Conservation (phyloP, 2,113 vertebrate genomes). For the Hippocampus zosterae region DNA sequence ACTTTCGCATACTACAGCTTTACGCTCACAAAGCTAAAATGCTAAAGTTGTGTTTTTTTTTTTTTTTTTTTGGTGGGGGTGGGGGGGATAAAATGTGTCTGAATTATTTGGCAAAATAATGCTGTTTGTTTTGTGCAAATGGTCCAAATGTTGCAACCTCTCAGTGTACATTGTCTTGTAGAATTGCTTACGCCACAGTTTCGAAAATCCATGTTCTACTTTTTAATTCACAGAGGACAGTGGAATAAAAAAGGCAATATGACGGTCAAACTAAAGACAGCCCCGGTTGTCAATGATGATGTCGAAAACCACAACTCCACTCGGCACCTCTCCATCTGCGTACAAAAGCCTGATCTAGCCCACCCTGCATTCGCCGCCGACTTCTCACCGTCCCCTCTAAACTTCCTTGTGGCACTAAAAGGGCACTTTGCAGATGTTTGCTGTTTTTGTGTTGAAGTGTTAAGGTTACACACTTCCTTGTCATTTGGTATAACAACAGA, state of each 20-base stretch:
- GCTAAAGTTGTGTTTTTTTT: too few species aligned
- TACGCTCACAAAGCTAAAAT: neutral
- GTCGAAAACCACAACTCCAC: slow-evolving; percentile 47
- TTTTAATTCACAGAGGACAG: neutral
- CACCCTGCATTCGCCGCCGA: neutral
- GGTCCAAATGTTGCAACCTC: neutral
- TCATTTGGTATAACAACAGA: slow-evolving; percentile 80
- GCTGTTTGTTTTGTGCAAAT: neutral
- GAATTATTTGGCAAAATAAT: neutral
- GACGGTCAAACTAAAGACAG: slow-evolving; percentile 37
- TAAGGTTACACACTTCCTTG: slow-evolving; percentile 78
- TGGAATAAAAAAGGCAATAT: slow-evolving; percentile 33
- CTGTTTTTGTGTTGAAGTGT: slow-evolving; percentile 71
- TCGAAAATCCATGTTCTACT: neutral
- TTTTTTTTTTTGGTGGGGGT: too few species aligned
- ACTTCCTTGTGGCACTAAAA: slow-evolving; percentile 66
- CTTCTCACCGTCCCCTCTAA: slow-evolving; percentile 29
- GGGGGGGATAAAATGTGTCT: neutral
- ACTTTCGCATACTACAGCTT: neutral
- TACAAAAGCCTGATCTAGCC: neutral
- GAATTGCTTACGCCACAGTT: neutral
- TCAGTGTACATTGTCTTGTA: neutral
- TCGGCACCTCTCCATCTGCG: slow-evolving; percentile 19
- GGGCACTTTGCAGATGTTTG: slow-evolving; percentile 73
- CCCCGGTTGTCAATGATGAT: slow-evolving; percentile 29